These are phyloP conservation scores for Drosophila rhopaloa DNA, from an alignment of 1,140 invertebrate species.

Conservation along the genomic window DNA sequence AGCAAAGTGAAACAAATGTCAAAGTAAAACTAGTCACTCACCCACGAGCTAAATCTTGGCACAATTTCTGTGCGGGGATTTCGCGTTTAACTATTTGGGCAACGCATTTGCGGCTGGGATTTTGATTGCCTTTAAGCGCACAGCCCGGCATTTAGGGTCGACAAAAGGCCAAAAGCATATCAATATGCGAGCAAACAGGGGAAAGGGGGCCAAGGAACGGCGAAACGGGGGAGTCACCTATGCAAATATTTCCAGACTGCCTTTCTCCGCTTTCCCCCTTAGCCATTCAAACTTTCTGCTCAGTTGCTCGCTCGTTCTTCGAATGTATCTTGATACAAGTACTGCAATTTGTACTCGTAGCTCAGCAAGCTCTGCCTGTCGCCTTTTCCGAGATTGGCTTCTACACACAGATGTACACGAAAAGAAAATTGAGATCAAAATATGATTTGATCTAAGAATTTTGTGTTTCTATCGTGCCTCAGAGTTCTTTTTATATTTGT, in stretches of 20 bases:
- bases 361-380: conserved; percentile 31
- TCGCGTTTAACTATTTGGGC: conserved; percentile 54
- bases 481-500: no score
- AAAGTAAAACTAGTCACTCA: conserved; percentile 23
- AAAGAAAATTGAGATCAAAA: background rate
- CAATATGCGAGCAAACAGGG: conserved; percentile 47
- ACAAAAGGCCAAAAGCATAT: conserved; percentile 58
- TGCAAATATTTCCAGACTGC: conserved; percentile 57
- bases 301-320: conserved; percentile 58
- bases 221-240: conserved; percentile 40
- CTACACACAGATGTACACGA: background rate
- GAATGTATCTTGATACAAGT: conserved; percentile 79
- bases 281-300: conserved; percentile 32
- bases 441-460: background rate
- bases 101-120: conserved; percentile 12
- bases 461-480: no score
- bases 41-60: background rate
- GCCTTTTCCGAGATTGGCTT: conserved; percentile 21
- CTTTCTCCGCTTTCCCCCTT: conserved; percentile 4
- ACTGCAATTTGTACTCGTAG: conserved; percentile 73
- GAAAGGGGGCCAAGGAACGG: background rate
- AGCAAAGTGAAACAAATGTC: conserved; percentile 54
- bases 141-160: conserved; percentile 44
- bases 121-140: conserved; percentile 41
- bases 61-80: conserved; percentile 33